Conservation (phyloP, 1,140 invertebrate species). For the Drosophila tropicalis region DNA sequence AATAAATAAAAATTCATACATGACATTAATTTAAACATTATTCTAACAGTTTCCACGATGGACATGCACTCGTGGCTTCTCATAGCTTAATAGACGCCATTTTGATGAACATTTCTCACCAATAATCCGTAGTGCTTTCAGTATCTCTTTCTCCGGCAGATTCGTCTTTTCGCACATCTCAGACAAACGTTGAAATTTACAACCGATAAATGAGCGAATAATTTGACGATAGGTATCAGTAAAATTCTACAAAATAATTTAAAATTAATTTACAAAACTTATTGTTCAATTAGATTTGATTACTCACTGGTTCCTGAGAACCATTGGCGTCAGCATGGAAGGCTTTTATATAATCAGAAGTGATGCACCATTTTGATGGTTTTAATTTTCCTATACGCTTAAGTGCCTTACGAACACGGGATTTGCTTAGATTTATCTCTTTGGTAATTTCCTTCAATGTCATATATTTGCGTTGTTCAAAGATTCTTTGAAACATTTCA, state of each 20-base stretch:
- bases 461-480: constrained; percentile 24
- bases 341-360: constrained; percentile 15
- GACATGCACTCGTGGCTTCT: constrained; percentile 21
- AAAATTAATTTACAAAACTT: background rate
- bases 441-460: constrained; percentile 18
- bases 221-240: background rate
- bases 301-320: background rate
- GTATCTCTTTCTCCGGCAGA: background rate
- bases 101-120: constrained; percentile 33
- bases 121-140: constrained; percentile 5
- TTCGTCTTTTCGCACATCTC: constrained; percentile 4
- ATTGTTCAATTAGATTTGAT: background rate
- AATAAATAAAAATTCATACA: too few relatives aligned
- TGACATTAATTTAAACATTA: background rate
- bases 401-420: background rate
- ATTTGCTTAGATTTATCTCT: constrained; percentile 17
- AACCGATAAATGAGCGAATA: background rate
- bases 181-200: constrained; percentile 22
- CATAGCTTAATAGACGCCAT: constrained; percentile 30
- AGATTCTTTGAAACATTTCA: background rate
- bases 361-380: constrained; percentile 31
- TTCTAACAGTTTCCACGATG: constrained; percentile 21
- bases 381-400: constrained; percentile 20
- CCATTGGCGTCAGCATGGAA: background rate
- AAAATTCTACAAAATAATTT: background rate